Conservation (phyloP, 2,888 invertebrate species). For the Abrostola triplasia region DNA sequence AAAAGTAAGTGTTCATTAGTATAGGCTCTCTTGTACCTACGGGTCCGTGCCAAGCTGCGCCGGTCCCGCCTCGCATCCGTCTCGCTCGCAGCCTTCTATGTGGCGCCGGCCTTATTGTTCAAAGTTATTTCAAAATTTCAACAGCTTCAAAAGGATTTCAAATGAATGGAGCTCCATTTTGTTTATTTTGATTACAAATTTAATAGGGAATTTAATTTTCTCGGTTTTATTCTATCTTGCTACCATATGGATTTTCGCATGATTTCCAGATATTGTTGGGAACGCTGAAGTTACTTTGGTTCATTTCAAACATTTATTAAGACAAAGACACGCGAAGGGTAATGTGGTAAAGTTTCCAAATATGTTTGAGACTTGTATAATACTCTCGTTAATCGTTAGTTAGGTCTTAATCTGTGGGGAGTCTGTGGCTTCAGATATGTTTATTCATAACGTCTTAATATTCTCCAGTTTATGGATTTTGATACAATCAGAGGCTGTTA, state of each 20-base stretch:
- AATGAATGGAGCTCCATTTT: constrained; percentile 30
- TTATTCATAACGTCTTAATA: too few relatives aligned
- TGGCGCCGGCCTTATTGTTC: constrained; percentile 16
- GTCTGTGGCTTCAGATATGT: too few relatives aligned
- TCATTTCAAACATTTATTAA: background rate
- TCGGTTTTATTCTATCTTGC: constrained; percentile 22
- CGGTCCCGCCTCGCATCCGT: background rate
- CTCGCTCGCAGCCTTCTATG: background rate
- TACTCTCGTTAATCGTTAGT: too few relatives aligned
- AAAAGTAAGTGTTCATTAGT: too few relatives aligned
- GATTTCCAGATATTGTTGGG: constrained; percentile 28
- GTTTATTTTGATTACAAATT: constrained; percentile 26
- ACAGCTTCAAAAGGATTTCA: constrained; percentile 25
- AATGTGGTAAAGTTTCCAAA: too few relatives aligned
- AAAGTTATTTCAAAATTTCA: constrained; percentile 29
- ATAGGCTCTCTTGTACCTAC: too few relatives aligned
- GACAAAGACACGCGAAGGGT: constrained; percentile 8
- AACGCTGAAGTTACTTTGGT: constrained; percentile 17
- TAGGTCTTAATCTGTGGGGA: too few relatives aligned
- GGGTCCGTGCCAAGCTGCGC: background rate
- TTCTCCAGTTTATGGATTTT: too few relatives aligned
- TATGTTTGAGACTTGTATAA: too few relatives aligned
- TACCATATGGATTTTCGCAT: constrained; percentile 21
- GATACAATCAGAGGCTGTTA: too few relatives aligned
- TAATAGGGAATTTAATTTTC: constrained; percentile 30